Conservation (phyloP, 2,797 vertebrate species). For the Pseudopleuronectes americanus region DNA sequence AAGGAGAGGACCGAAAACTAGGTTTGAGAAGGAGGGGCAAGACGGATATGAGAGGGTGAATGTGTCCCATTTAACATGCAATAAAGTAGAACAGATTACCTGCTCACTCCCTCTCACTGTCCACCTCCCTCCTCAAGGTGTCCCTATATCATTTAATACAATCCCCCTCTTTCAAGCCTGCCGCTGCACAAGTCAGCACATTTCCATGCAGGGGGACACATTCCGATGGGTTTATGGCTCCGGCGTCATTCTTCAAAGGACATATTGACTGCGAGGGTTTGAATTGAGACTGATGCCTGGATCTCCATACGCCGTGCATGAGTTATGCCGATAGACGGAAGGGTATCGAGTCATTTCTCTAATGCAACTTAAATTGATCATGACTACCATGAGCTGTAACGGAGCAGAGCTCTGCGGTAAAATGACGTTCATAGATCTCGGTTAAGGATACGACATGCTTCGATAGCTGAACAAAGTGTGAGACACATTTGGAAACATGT, state of each 20-base stretch:
- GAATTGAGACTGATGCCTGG: conserved; percentile 55
- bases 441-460: conserved; percentile 55
- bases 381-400: conserved; percentile 53
- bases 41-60: conserved; percentile 34
- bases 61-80: conserved; percentile 69
- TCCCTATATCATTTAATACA: conserved; percentile 65
- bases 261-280: conserved; percentile 41
- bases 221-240: conserved; percentile 42
- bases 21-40: conserved; percentile 46
- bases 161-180: conserved; percentile 42
- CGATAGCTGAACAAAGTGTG: conserved; percentile 48
- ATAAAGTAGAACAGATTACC: conserved; percentile 72
- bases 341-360: conserved; percentile 56
- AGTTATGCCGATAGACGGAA: conserved; percentile 38
- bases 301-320: conserved; percentile 62
- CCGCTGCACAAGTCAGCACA: conserved; percentile 61
- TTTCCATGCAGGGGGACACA: conserved; percentile 46
- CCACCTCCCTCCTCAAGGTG: conserved; percentile 67
- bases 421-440: conserved; percentile 68
- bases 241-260: conserved; percentile 44
- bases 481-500: conserved; percentile 50
- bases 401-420: conserved; percentile 25
- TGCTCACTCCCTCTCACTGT: conserved; percentile 47
- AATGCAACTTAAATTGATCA: conserved; percentile 57
- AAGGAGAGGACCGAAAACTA: conserved; percentile 18